A percentile compares a stretch with the other conserved stretches of the same genome.
Evolutionary conservation across 2,113 vertebrate species (phyloP).

Genomic region (Etheostoma spectabile): DNA sequence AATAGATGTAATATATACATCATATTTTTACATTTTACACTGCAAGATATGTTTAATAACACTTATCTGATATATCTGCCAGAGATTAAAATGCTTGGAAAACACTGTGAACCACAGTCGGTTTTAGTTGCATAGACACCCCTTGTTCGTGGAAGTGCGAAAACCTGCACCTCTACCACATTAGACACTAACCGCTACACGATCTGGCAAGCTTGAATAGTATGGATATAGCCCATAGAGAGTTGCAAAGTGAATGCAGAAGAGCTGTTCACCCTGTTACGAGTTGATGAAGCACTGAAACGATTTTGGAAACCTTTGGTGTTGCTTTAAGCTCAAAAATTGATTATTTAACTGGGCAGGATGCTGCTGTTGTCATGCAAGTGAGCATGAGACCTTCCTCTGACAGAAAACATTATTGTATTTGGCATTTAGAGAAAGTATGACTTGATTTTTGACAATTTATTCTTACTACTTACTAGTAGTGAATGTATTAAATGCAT

Average conservation of each 20-base stretch:
- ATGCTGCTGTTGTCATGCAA: background rate
- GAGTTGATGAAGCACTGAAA: too few relatives aligned
- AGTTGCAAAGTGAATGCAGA: too few relatives aligned
- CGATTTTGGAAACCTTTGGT: too few relatives aligned
- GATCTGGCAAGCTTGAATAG: too few relatives aligned
- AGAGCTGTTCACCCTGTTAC: too few relatives aligned
- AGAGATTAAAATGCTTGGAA: background rate
- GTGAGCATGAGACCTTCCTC: background rate
- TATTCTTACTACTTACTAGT: background rate
- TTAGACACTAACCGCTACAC: background rate
- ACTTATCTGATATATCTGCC: background rate
- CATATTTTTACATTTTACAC: too few relatives aligned
- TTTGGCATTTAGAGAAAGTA: background rate
- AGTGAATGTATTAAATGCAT: background rate
- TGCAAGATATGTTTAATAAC: too few relatives aligned
- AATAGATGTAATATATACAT: too few relatives aligned
- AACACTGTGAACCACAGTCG: background rate
- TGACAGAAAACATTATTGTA: background rate
- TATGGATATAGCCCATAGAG: too few relatives aligned
- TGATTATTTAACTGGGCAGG: background rate
- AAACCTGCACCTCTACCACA: slow-evolving; percentile 16
- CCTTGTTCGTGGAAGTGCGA: slow-evolving; percentile 1
- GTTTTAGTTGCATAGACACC: background rate
- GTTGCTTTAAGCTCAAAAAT: too few relatives aligned
- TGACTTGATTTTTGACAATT: background rate